These are phyloP conservation scores for Metellina segmentata DNA, from an alignment of 2,888 invertebrate species.

Conservation along the genomic window DNA sequence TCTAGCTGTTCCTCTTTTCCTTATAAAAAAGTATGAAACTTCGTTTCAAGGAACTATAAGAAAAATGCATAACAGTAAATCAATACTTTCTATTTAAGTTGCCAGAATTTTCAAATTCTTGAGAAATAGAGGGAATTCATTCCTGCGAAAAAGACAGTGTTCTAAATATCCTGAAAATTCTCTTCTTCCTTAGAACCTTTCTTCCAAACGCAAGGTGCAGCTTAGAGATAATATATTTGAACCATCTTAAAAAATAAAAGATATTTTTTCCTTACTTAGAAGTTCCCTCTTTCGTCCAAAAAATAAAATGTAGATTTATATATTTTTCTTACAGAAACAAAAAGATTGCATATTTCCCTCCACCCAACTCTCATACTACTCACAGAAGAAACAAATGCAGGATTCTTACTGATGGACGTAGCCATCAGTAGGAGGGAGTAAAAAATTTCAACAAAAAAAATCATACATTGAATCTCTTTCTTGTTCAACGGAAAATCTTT, in stretches of 20 bases:
- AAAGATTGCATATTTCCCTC: slow-evolving; percentile 12
- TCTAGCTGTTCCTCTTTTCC: too few relatives aligned
- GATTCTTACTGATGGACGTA: slow-evolving; percentile 39
- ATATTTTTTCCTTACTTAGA: slow-evolving; percentile 31
- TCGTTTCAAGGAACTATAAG: background rate
- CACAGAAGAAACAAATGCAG: slow-evolving; percentile 42
- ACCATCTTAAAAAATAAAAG: slow-evolving; percentile 6
- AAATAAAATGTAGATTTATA: slow-evolving; percentile 29
- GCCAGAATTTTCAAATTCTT: background rate
- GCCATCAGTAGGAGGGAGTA: slow-evolving; percentile 22
- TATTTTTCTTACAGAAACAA: slow-evolving; percentile 19
- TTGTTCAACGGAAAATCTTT: slow-evolving; percentile 66
- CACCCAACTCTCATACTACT: background rate
- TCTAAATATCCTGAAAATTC: background rate
- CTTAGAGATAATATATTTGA: slow-evolving; percentile 1
- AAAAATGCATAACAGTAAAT: background rate
- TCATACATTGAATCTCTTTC: slow-evolving; percentile 58
- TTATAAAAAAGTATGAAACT: background rate
- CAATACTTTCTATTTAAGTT: background rate
- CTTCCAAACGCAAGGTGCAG: slow-evolving; percentile 12
- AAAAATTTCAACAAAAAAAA: slow-evolving; percentile 48
- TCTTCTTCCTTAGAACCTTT: background rate
- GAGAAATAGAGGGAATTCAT: background rate
- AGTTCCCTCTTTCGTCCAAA: background rate
- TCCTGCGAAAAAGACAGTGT: background rate